Evolutionary conservation across 2,888 invertebrate species (phyloP).

Genomic region (Hypercompe scribonia): DNA sequence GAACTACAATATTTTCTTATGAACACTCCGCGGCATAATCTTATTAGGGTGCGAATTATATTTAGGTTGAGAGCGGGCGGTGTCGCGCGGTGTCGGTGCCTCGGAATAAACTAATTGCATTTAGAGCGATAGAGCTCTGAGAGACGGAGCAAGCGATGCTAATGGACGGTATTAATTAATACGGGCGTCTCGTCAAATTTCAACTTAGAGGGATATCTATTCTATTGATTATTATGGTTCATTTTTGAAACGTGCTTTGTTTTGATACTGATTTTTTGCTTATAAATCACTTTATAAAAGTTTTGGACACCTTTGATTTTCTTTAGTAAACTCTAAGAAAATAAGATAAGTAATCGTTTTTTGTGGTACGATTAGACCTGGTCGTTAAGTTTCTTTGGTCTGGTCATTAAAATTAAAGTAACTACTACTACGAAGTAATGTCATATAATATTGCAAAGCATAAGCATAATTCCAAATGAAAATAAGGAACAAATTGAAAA

Average conservation of each 20-base stretch:
- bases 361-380: too few relatives aligned
- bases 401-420: too few relatives aligned
- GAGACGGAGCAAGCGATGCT: slow-evolving; percentile 79
- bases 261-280: slow-evolving; percentile 4
- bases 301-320: not conserved
- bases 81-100: slow-evolving; percentile 74
- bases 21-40: slow-evolving; percentile 75
- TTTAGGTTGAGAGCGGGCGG: slow-evolving; percentile 76
- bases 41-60: slow-evolving; percentile 80
- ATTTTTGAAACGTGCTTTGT: slow-evolving; percentile 34
- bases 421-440: too few relatives aligned
- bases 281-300: not conserved
- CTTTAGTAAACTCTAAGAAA: not conserved
- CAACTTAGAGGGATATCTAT: slow-evolving; percentile 72
- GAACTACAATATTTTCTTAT: slow-evolving; percentile 75
- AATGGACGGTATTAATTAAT: slow-evolving; percentile 85
- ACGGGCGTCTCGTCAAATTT: slow-evolving; percentile 80
- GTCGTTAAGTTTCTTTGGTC: too few relatives aligned
- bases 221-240: slow-evolving; percentile 57
- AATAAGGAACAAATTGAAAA: not conserved
- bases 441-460: too few relatives aligned
- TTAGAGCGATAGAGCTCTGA: slow-evolving; percentile 77
- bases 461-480: not conserved
- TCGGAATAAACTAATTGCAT: slow-evolving; percentile 80
- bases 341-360: not conserved